Percentiles rank a stretch among this genome's conserved stretches.
phyloP scores from a whole-genome alignment of 2,888 invertebrate genomes.

The Ormia ochracea region DNA sequence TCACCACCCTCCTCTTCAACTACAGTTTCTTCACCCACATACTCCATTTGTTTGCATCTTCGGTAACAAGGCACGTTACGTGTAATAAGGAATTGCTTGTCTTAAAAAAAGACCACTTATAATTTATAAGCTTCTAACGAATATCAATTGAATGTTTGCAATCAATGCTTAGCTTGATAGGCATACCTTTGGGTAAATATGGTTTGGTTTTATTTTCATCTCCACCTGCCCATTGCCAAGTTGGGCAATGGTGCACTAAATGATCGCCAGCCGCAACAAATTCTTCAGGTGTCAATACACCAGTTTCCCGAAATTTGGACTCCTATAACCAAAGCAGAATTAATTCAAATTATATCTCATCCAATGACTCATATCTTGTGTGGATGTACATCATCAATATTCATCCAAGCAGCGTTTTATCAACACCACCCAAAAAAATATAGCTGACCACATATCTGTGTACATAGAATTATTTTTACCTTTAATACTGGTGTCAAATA shows the following conservation, averaged over 20 bases:
- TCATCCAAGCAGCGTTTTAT: not conserved
- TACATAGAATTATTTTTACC: conserved; percentile 78
- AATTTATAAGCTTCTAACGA: not conserved
- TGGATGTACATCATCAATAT: not conserved
- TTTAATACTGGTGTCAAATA: conserved; percentile 96
- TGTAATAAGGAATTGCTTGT: conserved; percentile 98
- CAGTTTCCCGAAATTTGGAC: conserved; percentile 97
- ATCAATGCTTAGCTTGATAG: not conserved
- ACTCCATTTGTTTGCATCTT: conserved; percentile 88
- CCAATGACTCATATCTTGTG: conserved; percentile 38
- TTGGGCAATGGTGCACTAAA: conserved; percentile 98
- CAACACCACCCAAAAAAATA: not conserved
- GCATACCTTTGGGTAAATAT: conserved; percentile 85
- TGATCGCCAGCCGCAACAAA: conserved; percentile 99
- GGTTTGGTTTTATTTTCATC: conserved; percentile 92
- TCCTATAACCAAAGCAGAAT: conserved; percentile 80
- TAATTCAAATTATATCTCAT: not conserved
- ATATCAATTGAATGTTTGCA: not conserved
- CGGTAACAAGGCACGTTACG: conserved; percentile 97
- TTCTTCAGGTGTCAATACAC: conserved; percentile 98
- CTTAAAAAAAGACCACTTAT: conserved; percentile 70
- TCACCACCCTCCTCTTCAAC: conserved; percentile 91
- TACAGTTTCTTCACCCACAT: conserved; percentile 86
- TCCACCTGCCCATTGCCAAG: conserved; percentile 98
- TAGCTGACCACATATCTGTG: conserved; percentile 12